These are phyloP conservation scores for Anoplolepis gracilipes DNA, from an alignment of 1,140 invertebrate species.

Conservation along the genomic window DNA sequence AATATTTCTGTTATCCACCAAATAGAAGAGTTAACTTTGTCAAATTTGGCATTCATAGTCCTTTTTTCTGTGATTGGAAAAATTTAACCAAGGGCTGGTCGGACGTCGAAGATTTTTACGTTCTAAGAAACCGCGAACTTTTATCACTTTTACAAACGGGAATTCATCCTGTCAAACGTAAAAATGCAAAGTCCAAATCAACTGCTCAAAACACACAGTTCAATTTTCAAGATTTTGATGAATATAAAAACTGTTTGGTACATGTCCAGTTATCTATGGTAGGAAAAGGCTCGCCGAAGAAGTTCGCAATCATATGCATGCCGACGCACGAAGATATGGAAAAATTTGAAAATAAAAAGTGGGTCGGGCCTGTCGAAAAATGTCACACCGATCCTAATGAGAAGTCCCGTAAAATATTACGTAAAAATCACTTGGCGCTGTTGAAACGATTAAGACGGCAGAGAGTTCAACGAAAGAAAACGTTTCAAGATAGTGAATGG, in stretches of 20 bases:
- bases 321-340: conserved; percentile 87
- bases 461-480: conserved; percentile 86
- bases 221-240: conserved; percentile 46
- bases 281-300: conserved; percentile 84
- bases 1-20: conserved; percentile 92
- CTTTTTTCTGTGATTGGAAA: conserved; percentile 92
- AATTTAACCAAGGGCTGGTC: conserved; percentile 90
- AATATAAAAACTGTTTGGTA: conserved; percentile 84
- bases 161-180: conserved; percentile 58
- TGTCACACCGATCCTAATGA: conserved; percentile 87
- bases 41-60: conserved; percentile 91
- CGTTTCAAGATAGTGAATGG: conserved; percentile 75
- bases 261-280: conserved; percentile 85
- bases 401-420: conserved; percentile 86
- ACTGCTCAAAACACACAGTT: not conserved
- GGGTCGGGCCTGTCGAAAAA: conserved; percentile 86
- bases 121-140: conserved; percentile 85
- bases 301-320: conserved; percentile 89
- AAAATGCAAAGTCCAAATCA: not conserved
- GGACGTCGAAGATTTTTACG: conserved; percentile 82
- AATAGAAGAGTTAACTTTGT: conserved; percentile 94
- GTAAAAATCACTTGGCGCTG: conserved; percentile 86
- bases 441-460: conserved; percentile 88
- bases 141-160: conserved; percentile 83
- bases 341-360: conserved; percentile 81